These are phyloP conservation scores for Vulpes vulpes DNA, from an alignment of 2,113 vertebrate genomes.

Conservation along the genomic window DNA sequence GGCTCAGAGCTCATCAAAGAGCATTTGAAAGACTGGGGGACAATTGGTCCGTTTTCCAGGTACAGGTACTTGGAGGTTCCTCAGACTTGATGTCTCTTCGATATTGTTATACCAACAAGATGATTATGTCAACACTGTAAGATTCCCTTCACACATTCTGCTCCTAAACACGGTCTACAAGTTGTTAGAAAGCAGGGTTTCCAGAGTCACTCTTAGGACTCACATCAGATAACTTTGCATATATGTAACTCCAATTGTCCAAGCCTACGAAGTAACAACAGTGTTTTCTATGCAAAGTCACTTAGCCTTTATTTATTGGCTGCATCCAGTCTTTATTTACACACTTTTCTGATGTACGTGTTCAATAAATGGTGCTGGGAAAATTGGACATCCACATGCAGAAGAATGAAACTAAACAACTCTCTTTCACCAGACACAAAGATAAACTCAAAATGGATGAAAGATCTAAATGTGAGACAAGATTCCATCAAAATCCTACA, in stretches of 20 bases:
- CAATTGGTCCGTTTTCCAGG: neutral
- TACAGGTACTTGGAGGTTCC: neutral
- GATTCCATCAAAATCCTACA: too few relatives aligned
- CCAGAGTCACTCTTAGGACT: neutral
- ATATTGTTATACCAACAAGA: neutral
- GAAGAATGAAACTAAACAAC: too few relatives aligned
- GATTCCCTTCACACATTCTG: neutral
- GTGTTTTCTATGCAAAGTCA: neutral
- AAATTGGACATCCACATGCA: too few relatives aligned
- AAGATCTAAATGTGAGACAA: too few relatives aligned
- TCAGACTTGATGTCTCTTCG: neutral
- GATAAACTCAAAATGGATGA: too few relatives aligned
- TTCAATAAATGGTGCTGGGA: too few relatives aligned
- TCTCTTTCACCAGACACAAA: too few relatives aligned
- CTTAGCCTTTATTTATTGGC: neutral
- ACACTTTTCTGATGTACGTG: neutral
- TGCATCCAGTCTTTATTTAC: neutral
- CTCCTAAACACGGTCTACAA: neutral
- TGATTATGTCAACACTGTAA: neutral
- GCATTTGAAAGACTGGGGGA: neutral
- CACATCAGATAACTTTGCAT: neutral
- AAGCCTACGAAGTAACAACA: neutral
- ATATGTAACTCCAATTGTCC: neutral
- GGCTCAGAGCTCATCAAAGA: neutral
- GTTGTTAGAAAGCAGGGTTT: neutral